Evolutionary conservation across 2,797 vertebrate species (phyloP).

Genomic region (Picus viridis): DNA sequence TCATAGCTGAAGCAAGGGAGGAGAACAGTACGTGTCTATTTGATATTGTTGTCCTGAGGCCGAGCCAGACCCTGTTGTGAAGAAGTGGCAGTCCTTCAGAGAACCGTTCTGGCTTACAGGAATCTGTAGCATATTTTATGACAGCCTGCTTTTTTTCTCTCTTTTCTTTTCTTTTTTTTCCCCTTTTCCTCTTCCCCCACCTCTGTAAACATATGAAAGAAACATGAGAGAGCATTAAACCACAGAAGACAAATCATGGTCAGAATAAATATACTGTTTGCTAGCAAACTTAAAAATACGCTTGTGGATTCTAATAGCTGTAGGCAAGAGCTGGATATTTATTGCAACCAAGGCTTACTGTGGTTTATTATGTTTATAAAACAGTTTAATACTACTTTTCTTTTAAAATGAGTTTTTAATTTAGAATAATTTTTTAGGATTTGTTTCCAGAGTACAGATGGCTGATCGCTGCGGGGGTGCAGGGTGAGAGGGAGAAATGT

Average conservation of each 20-base stretch:
- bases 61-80: neutral
- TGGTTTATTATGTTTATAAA: slow-evolving; percentile 79
- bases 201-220: slow-evolving; percentile 74
- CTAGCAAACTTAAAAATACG: slow-evolving; percentile 76
- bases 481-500: slow-evolving; percentile 70
- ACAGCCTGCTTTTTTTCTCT: slow-evolving; percentile 47
- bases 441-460: slow-evolving; percentile 77
- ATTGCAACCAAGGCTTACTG: slow-evolving; percentile 76
- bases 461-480: slow-evolving; percentile 68
- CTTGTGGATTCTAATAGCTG: slow-evolving; percentile 79
- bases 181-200: slow-evolving; percentile 31
- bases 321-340: slow-evolving; percentile 79
- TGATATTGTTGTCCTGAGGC: neutral
- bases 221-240: slow-evolving; percentile 73
- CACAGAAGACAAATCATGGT: slow-evolving; percentile 76
- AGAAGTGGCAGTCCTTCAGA: slow-evolving; percentile 53
- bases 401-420: slow-evolving; percentile 82
- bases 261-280: slow-evolving; percentile 75
- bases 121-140: slow-evolving; percentile 68
- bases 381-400: slow-evolving; percentile 80
- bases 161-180: neutral
- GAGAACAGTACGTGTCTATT: neutral
- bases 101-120: slow-evolving; percentile 36
- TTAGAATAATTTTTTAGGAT: slow-evolving; percentile 77
- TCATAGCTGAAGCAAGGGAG: neutral